Evolutionary conservation across 1,140 invertebrate genomes (phyloP).

Genomic region (Sarcophaga peregrina): DNA sequence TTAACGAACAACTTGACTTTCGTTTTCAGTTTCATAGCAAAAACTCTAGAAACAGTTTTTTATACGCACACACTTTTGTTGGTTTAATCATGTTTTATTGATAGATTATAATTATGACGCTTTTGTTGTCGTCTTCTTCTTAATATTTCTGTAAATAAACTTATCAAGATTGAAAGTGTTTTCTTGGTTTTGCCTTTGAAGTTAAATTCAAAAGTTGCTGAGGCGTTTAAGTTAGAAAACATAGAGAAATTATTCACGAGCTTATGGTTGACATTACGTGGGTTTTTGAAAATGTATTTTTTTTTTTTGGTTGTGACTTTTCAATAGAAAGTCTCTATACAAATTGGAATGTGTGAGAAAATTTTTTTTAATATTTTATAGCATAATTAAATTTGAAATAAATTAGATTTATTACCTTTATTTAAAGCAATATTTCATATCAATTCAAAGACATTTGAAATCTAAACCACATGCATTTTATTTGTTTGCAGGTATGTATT

Average conservation of each 20-base stretch:
- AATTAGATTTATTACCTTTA: too few relatives aligned
- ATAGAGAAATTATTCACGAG: background rate
- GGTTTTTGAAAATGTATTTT: background rate
- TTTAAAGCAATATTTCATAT: too few relatives aligned
- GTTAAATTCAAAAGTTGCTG: background rate
- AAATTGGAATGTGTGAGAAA: conserved; percentile 5
- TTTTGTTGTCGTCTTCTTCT: background rate
- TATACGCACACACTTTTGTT: background rate
- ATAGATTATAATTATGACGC: background rate
- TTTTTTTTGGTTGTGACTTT: too few relatives aligned
- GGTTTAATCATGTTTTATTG: background rate
- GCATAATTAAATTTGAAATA: too few relatives aligned
- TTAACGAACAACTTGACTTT: background rate
- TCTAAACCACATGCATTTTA: conserved; percentile 14
- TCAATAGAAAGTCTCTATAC: background rate
- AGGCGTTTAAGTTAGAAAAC: background rate
- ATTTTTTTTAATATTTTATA: background rate
- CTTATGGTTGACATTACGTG: background rate
- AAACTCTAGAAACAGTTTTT: background rate
- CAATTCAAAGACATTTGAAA: too few relatives aligned
- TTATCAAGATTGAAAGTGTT: conserved; percentile 1
- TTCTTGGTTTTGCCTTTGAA: background rate
- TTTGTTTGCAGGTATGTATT: conserved; percentile 78
- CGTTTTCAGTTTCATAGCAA: background rate
- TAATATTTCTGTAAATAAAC: background rate